Evolutionary conservation across 1,140 invertebrate species (phyloP).

Genomic region (Lepidurus couesii): DNA sequence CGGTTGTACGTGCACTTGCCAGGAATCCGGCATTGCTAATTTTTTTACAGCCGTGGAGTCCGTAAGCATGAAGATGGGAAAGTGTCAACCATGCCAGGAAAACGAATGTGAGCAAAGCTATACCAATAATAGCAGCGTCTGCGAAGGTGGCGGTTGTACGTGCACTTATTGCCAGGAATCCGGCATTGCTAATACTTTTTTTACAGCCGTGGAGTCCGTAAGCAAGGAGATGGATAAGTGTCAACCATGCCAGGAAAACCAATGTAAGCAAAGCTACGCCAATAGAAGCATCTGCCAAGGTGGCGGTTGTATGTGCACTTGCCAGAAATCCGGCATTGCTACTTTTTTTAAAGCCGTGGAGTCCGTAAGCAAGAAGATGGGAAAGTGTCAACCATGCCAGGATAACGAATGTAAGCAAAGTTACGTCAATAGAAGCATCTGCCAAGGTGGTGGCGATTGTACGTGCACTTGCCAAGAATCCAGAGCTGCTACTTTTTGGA

Average conservation of each 20-base stretch:
- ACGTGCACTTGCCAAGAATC: conserved; percentile 25
- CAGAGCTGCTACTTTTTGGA: background rate
- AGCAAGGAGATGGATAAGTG: background rate
- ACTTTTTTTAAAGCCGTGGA: background rate
- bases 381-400: background rate
- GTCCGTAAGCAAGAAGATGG: background rate
- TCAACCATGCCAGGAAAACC: background rate
- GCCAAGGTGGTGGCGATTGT: background rate
- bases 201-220: background rate
- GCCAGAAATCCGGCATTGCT: background rate
- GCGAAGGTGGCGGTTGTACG: background rate
- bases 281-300: background rate
- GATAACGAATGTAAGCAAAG: conserved; percentile 24
- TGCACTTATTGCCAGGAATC: conserved; percentile 19
- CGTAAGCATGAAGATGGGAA: background rate
- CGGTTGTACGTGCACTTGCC: conserved; percentile 1
- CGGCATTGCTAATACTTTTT: background rate
- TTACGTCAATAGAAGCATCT: background rate
- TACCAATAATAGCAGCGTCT: background rate
- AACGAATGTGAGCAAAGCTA: conserved; percentile 22
- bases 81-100: background rate
- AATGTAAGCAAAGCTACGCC: conserved; percentile 18
- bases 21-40: background rate
- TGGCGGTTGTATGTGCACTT: background rate
- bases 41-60: background rate